Conservation (phyloP, 2,888 invertebrate species). For the Drosophila sordidapex region DNA sequence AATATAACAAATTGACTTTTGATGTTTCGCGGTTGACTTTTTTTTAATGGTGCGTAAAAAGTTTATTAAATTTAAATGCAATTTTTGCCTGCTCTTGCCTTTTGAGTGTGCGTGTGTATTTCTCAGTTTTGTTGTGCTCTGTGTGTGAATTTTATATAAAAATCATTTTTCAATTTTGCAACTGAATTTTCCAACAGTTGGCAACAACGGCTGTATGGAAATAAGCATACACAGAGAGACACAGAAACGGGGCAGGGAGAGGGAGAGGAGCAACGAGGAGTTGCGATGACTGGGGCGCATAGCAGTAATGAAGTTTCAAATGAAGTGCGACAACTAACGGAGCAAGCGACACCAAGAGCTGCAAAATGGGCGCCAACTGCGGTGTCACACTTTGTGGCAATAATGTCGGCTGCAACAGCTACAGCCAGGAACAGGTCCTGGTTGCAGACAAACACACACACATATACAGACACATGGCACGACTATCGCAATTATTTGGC, state of each 20-base stretch:
- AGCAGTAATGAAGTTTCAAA: conserved; percentile 70
- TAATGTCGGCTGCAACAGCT: conserved; percentile 54
- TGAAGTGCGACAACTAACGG: conserved; percentile 80
- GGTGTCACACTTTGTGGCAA: conserved; percentile 76
- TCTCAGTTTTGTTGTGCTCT: conserved; percentile 18
- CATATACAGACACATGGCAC: conserved; percentile 45
- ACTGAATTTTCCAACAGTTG: conserved; percentile 54
- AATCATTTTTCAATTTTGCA: conserved; percentile 74
- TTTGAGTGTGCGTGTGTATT: conserved; percentile 17
- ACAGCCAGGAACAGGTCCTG: conserved; percentile 9
- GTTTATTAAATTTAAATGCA: conserved; percentile 80
- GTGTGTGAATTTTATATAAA: conserved; percentile 63
- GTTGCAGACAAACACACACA: background rate
- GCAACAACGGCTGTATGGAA: conserved; percentile 49
- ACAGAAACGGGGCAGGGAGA: background rate
- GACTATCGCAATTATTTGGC: conserved; percentile 70
- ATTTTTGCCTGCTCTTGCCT: conserved; percentile 19
- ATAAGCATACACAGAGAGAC: conserved; percentile 17
- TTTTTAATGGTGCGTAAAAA: conserved; percentile 79
- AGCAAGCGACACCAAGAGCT: conserved; percentile 52
- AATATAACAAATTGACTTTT: conserved; percentile 80
- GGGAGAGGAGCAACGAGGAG: conserved; percentile 3
- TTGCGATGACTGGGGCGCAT: conserved; percentile 11
- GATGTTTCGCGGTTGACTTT: conserved; percentile 79
- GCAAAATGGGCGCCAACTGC: conserved; percentile 60